Percentiles rank a stretch among this genome's conserved stretches.
These are phyloP conservation scores for Drosophila formosana DNA, from an alignment of 2,888 invertebrate species.

Conservation along the genomic window DNA sequence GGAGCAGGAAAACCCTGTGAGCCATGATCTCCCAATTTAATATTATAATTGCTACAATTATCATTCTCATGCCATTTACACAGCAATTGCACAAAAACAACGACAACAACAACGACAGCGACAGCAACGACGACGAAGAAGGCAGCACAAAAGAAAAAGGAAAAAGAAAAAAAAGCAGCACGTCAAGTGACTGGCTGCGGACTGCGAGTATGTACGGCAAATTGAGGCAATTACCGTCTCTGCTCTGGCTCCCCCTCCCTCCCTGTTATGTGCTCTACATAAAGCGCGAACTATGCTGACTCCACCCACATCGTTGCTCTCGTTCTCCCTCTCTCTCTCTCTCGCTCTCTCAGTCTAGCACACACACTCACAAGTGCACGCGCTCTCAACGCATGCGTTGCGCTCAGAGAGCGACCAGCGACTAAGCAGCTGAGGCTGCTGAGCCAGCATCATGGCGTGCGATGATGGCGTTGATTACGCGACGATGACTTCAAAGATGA, in stretches of 20 bases:
- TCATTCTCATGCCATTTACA: constrained; percentile 83
- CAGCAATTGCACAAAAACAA: constrained; percentile 78
- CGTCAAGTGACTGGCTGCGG: constrained; percentile 57
- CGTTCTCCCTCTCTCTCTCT: constrained; percentile 20
- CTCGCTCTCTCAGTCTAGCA: not conserved
- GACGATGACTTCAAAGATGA: constrained; percentile 40
- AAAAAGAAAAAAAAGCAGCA: constrained; percentile 40
- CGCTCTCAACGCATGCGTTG: constrained; percentile 62
- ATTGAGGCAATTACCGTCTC: constrained; percentile 78
- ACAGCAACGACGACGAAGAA: constrained; percentile 30
- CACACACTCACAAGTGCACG: constrained; percentile 16
- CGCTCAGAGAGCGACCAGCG: not conserved
- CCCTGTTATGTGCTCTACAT: constrained; percentile 18
- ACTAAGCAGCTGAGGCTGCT: not conserved
- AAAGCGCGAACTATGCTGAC: constrained; percentile 27
- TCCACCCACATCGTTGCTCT: constrained; percentile 51
- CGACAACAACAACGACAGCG: constrained; percentile 19
- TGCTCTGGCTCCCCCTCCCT: constrained; percentile 42
- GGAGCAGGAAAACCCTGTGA: constrained; percentile 72
- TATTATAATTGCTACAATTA: constrained; percentile 85
- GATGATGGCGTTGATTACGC: constrained; percentile 25
- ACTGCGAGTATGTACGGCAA: constrained; percentile 62
- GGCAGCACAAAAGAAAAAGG: constrained; percentile 46
- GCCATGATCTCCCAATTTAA: constrained; percentile 85
- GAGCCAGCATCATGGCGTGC: constrained; percentile 8